phyloP scores from a whole-genome alignment of 1,140 invertebrate species.

The Episyrphus balteatus region DNA sequence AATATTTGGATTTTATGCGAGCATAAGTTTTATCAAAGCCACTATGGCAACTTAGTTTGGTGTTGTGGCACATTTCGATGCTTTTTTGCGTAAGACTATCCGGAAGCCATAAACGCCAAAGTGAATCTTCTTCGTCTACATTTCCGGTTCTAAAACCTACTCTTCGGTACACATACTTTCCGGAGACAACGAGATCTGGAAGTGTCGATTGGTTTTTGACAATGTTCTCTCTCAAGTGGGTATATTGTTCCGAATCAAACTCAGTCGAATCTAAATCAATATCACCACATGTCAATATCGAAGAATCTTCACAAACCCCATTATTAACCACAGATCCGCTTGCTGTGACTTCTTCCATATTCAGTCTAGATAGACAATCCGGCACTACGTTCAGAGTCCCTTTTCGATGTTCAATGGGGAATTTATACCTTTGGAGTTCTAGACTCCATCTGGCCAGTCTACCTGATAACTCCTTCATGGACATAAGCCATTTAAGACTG shows the following conservation, averaged over 20 bases:
- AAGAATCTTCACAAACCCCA: no score
- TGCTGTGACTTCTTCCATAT: neutral
- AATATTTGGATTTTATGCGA: neutral
- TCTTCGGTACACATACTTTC: neutral
- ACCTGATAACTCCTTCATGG: conserved; percentile 13
- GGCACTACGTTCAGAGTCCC: conserved; percentile 15
- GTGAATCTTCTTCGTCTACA: neutral
- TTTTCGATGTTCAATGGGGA: conserved; percentile 20
- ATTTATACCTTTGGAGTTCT: conserved; percentile 13
- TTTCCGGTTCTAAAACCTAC: neutral
- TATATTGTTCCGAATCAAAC: neutral
- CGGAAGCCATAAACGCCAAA: conserved; percentile 1
- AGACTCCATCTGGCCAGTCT: no score
- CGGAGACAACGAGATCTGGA: neutral
- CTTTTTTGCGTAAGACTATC: neutral
- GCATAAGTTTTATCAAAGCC: conserved; percentile 2
- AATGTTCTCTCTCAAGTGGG: neutral
- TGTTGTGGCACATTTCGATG: no score
- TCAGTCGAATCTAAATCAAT: neutral
- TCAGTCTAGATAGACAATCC: conserved; percentile 1
- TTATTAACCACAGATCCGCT: no score
- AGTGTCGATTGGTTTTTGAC: neutral
- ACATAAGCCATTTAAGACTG: conserved; percentile 16
- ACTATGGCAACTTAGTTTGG: conserved; percentile 1
- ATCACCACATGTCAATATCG: no score